Conservation (phyloP, 2,888 invertebrate species). For the Pammene fasciana region DNA sequence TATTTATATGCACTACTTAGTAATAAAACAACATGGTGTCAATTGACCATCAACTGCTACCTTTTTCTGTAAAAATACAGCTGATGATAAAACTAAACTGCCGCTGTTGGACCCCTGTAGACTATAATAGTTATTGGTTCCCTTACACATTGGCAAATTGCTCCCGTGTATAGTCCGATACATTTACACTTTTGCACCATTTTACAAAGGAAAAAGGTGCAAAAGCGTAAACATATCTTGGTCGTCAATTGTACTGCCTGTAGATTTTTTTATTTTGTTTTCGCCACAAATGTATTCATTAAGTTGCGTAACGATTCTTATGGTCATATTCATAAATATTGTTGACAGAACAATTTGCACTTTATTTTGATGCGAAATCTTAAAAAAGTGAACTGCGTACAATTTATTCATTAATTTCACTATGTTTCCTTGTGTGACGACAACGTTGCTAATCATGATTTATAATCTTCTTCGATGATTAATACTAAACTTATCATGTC, state of each 20-base stretch:
- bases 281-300: constrained; percentile 35
- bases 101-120: constrained; percentile 29
- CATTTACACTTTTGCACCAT: no score
- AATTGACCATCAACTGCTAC: constrained; percentile 30
- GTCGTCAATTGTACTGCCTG: background rate
- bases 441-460: constrained; percentile 9
- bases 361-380: constrained; percentile 21
- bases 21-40: constrained; percentile 33
- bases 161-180: background rate
- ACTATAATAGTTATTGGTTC: constrained; percentile 33
- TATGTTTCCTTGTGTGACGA: constrained; percentile 6
- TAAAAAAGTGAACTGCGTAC: background rate
- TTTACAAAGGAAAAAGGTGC: no score
- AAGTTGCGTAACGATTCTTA: constrained; percentile 21
- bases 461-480: background rate
- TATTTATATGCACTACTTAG: constrained; percentile 22
- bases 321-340: constrained; percentile 17
- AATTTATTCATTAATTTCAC: constrained; percentile 4
- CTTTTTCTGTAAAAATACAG: constrained; percentile 35
- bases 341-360: constrained; percentile 13
- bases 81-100: constrained; percentile 32
- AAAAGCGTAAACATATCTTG: no score
- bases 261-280: constrained; percentile 20
- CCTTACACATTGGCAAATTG: constrained; percentile 38
- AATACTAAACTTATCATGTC: constrained; percentile 13